These are phyloP conservation scores for Chesias legatella DNA, from an alignment of 2,888 invertebrate species.

Conservation along the genomic window DNA sequence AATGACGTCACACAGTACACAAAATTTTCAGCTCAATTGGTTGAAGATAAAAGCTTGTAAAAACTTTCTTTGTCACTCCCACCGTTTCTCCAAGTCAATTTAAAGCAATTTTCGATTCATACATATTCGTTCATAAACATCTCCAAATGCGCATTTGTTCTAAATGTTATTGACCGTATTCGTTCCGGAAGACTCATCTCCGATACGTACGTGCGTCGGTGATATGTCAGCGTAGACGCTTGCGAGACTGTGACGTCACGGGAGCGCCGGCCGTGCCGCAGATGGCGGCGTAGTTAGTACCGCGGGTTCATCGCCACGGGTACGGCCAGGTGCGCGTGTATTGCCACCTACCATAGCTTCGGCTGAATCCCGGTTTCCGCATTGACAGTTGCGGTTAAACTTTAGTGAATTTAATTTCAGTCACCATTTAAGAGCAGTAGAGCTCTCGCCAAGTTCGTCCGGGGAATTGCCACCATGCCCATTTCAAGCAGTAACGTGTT, in stretches of 20 bases:
- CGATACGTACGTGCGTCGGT: slow-evolving; percentile 38
- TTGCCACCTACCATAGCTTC: slow-evolving; percentile 36
- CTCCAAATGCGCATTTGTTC: slow-evolving; percentile 4
- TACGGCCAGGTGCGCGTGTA: slow-evolving; percentile 64
- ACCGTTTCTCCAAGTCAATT: not conserved
- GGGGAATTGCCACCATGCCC: no score
- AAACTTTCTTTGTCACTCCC: no score
- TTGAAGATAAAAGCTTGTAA: no score
- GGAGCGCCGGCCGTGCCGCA: slow-evolving; percentile 54
- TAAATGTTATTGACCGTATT: slow-evolving; percentile 22
- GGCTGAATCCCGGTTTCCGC: slow-evolving; percentile 43
- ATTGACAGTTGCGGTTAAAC: slow-evolving; percentile 35
- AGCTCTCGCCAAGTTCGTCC: no score
- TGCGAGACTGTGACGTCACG: slow-evolving; percentile 68
- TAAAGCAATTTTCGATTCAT: no score
- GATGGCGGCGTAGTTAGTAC: slow-evolving; percentile 22
- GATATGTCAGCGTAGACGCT: slow-evolving; percentile 47
- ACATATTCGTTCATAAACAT: no score
- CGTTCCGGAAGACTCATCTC: slow-evolving; percentile 35
- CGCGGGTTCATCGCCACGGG: slow-evolving; percentile 60
- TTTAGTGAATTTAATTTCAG: slow-evolving; percentile 5
- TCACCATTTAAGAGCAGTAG: no score
- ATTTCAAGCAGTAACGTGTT: no score
- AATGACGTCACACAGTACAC: no score
- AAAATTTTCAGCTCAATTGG: no score